phyloP scores from a whole-genome alignment of 2,888 invertebrate species.

The Parnassius orleans region DNA sequence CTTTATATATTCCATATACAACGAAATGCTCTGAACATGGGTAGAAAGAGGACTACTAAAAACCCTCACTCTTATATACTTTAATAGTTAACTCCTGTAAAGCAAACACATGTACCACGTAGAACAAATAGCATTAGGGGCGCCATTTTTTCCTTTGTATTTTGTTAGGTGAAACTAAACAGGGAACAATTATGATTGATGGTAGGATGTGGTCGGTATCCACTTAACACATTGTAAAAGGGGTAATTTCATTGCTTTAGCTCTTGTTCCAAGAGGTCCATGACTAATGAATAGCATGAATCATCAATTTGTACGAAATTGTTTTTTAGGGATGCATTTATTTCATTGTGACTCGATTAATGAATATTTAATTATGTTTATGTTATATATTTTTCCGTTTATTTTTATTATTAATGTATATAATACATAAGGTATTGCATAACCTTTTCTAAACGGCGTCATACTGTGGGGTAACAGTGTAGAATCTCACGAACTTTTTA shows the following conservation, averaged over 20 bases:
- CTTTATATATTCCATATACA: too few relatives aligned
- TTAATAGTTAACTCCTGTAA: neutral
- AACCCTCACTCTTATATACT: neutral
- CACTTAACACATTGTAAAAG: slow-evolving; percentile 76
- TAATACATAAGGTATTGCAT: too few relatives aligned
- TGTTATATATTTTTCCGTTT: too few relatives aligned
- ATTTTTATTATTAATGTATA: too few relatives aligned
- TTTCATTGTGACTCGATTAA: slow-evolving; percentile 17
- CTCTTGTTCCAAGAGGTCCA: slow-evolving; percentile 60
- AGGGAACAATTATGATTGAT: slow-evolving; percentile 76
- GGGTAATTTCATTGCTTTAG: slow-evolving; percentile 73
- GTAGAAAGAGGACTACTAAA: too few relatives aligned
- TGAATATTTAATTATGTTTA: slow-evolving; percentile 5
- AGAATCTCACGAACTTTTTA: too few relatives aligned
- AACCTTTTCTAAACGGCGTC: too few relatives aligned
- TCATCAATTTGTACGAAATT: slow-evolving; percentile 37
- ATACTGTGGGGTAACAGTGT: too few relatives aligned
- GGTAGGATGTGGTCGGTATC: slow-evolving; percentile 75
- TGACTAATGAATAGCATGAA: slow-evolving; percentile 69
- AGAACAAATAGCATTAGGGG: slow-evolving; percentile 5
- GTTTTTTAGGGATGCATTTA: slow-evolving; percentile 18
- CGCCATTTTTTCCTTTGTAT: slow-evolving; percentile 25
- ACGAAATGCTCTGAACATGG: too few relatives aligned
- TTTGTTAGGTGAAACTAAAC: slow-evolving; percentile 39
- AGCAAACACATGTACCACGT: neutral